Evolutionary conservation across 2,888 invertebrate genomes (phyloP).

Genomic region (Trissonchulus sp.): DNA sequence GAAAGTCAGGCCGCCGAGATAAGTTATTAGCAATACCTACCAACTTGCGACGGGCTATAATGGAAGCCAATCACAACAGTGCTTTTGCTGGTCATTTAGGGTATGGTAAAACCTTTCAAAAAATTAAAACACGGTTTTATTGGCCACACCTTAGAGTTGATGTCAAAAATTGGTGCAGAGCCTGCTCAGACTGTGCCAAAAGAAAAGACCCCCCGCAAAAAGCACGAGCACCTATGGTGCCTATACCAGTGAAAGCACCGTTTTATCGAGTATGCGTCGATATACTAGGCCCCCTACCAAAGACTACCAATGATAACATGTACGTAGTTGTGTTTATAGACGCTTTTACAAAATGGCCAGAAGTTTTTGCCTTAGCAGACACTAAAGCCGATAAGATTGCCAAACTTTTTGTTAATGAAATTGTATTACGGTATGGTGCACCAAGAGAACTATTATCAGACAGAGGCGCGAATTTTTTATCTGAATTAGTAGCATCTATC

Average conservation of each 20-base stretch:
- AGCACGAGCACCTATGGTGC: neutral
- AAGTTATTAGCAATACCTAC: neutral
- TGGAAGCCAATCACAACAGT: neutral
- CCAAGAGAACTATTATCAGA: neutral
- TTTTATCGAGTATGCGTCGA: neutral
- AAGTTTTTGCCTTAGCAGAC: neutral
- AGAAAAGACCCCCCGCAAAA: neutral
- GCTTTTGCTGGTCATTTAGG: neutral
- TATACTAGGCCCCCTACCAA: neutral
- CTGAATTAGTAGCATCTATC: neutral
- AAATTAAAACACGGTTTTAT: neutral
- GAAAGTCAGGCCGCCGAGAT: too few relatives aligned
- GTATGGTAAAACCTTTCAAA: neutral
- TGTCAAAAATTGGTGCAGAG: neutral
- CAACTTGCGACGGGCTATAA: neutral
- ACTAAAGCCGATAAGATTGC: neutral
- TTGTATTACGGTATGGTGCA: neutral
- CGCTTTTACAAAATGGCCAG: neutral
- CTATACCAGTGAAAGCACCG: neutral
- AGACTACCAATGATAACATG: neutral
- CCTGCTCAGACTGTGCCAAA: neutral
- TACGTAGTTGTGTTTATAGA: neutral
- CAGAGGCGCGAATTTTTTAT: neutral
- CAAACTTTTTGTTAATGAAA: neutral
- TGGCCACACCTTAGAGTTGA: neutral